phyloP scores from a whole-genome alignment of 1,140 invertebrate species.

The Chironomus striatipennis region DNA sequence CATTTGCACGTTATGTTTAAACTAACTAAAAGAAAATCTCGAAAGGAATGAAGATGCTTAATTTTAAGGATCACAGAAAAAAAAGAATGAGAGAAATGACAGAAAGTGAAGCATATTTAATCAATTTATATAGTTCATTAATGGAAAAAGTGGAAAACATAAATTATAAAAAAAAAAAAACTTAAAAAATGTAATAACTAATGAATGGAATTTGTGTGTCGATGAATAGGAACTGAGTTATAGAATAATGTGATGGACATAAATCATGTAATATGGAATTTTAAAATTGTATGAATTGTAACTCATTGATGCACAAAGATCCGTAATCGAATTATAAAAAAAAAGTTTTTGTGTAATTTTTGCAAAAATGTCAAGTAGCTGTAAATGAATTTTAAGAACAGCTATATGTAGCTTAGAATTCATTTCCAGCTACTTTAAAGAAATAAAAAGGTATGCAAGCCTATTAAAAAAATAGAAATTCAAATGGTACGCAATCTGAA shows the following conservation, averaged over 20 bases:
- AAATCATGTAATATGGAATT: neutral
- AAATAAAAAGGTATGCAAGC: no score
- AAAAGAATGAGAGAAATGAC: neutral
- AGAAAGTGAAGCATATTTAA: neutral
- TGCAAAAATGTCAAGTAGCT: neutral
- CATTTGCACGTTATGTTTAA: neutral
- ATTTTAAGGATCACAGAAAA: neutral
- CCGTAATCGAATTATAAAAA: neutral
- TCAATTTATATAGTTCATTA: slow-evolving; percentile 4
- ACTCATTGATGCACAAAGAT: slow-evolving; percentile 4
- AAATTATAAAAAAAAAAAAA: neutral
- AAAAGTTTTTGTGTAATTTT: neutral
- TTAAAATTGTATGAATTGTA: neutral
- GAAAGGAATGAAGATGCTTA: neutral
- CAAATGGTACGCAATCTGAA: no score
- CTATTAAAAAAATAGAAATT: no score
- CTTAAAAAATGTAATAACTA: neutral
- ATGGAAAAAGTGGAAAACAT: neutral
- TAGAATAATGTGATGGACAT: neutral
- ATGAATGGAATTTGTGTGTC: slow-evolving; percentile 7
- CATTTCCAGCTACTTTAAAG: no score
- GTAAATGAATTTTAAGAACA: neutral
- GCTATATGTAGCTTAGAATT: neutral
- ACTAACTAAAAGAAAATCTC: neutral
- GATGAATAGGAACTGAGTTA: neutral